Percentiles rank a stretch among this genome's conserved stretches.
Conservation (phyloP, 2,797 vertebrate species). For the Ispidina picta region DNA sequence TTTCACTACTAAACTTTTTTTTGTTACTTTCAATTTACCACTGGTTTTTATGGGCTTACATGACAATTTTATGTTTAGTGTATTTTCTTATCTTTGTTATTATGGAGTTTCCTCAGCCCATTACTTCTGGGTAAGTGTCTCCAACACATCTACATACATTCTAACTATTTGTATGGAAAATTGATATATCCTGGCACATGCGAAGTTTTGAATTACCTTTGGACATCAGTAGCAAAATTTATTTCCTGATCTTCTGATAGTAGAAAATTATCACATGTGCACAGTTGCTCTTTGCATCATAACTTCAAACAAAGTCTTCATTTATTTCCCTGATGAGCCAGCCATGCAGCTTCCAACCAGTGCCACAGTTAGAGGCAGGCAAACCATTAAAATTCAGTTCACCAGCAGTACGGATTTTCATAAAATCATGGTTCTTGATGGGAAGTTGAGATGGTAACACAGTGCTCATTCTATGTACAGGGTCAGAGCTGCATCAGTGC, state of each 20-base stretch:
- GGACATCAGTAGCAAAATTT: background rate
- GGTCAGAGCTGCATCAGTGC: background rate
- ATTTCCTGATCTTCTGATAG: background rate
- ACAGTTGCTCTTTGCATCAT: background rate
- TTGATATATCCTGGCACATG: background rate
- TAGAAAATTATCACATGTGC: background rate
- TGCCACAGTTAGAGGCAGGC: background rate
- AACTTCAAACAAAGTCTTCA: background rate
- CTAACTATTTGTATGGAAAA: background rate
- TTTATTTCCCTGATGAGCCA: background rate
- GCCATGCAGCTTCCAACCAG: background rate
- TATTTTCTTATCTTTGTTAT: background rate
- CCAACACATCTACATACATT: background rate
- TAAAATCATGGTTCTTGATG: slow-evolving; percentile 4
- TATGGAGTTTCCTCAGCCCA: background rate
- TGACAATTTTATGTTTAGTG: background rate
- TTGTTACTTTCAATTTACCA: background rate
- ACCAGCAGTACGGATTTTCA: slow-evolving; percentile 2
- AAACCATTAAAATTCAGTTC: background rate
- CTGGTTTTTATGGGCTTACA: background rate
- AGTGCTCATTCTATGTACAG: background rate
- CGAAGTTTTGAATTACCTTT: background rate
- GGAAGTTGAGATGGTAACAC: background rate
- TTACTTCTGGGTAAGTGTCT: background rate
- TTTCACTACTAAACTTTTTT: background rate